A percentile compares a stretch with the other conserved stretches of the same genome.
Evolutionary conservation across 2,888 invertebrate genomes (phyloP).

Genomic region (Cataglyphis altisquamis): DNA sequence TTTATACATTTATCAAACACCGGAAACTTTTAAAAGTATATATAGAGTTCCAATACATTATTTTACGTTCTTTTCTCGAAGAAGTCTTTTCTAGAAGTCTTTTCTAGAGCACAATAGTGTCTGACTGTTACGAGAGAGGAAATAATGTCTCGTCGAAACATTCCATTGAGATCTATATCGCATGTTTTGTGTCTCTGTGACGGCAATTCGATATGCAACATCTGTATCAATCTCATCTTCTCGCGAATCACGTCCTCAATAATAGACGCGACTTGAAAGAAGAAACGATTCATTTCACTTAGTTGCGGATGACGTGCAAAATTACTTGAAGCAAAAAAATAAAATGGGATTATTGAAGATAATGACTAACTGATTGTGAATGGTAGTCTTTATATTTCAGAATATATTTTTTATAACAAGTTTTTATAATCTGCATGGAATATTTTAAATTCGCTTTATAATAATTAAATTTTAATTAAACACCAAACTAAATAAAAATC

Average conservation of each 20-base stretch:
- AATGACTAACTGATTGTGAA: neutral
- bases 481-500: neutral
- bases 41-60: slow-evolving; percentile 29
- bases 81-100: neutral
- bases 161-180: slow-evolving; percentile 42
- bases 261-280: slow-evolving; percentile 44
- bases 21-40: slow-evolving; percentile 39
- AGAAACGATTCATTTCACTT: slow-evolving; percentile 31
- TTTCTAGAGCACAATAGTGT: slow-evolving; percentile 18
- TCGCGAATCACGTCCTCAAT: slow-evolving; percentile 49
- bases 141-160: slow-evolving; percentile 36
- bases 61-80: neutral
- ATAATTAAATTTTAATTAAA: neutral
- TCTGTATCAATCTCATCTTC: slow-evolving; percentile 50
- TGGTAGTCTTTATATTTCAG: neutral
- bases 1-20: slow-evolving; percentile 16
- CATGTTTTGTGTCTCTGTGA: slow-evolving; percentile 8
- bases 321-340: neutral
- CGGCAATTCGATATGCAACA: slow-evolving; percentile 49
- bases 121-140: slow-evolving; percentile 18
- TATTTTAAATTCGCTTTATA: neutral
- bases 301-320: neutral
- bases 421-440: neutral
- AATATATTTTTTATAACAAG: neutral
- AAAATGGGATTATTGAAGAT: slow-evolving; percentile 17